Conservation (phyloP, 2,888 invertebrate species). For the Crematogaster levior region DNA sequence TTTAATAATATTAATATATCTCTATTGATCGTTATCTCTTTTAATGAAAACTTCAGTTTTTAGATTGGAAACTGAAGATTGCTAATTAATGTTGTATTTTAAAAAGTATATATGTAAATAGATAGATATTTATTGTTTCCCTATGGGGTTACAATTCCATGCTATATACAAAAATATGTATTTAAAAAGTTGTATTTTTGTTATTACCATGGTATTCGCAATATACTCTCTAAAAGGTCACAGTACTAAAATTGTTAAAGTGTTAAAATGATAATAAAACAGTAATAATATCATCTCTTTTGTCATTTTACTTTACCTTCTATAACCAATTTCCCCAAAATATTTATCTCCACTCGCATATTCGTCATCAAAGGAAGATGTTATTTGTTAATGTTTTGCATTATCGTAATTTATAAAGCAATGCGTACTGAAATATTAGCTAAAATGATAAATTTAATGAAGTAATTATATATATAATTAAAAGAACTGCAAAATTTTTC, state of each 20-base stretch:
- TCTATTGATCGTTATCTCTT: background rate
- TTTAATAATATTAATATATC: background rate
- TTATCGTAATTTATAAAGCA: background rate
- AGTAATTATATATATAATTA: background rate
- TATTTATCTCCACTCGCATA: background rate
- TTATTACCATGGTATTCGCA: background rate
- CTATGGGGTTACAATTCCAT: too few species aligned
- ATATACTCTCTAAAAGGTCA: background rate
- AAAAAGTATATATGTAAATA: background rate
- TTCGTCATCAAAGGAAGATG: background rate
- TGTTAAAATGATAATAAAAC: constrained; percentile 8
- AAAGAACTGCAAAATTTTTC: background rate
- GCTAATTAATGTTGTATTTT: constrained; percentile 5
- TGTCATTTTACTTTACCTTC: background rate
- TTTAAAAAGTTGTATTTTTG: background rate
- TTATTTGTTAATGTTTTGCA: background rate
- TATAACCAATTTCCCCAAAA: background rate
- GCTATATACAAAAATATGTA: too few species aligned
- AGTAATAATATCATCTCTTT: background rate
- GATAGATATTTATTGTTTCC: too few species aligned
- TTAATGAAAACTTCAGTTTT: constrained; percentile 1
- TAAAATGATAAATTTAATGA: constrained; percentile 17
- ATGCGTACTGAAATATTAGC: background rate
- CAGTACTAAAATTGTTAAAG: background rate
- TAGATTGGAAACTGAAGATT: background rate